phyloP scores from a whole-genome alignment of 2,888 invertebrate genomes.

The Brenthis hecate region DNA sequence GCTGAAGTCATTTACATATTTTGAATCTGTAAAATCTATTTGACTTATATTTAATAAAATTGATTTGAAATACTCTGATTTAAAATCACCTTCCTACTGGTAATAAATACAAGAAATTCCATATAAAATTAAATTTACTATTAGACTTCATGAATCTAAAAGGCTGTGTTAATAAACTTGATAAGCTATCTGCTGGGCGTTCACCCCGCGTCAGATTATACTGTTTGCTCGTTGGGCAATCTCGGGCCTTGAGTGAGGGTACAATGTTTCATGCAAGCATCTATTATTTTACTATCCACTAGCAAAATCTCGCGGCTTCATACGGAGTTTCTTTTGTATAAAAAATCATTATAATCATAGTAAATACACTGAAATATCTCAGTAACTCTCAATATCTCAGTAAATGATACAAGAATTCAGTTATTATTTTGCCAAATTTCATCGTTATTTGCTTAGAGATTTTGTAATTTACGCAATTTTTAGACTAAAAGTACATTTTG shows the following conservation, averaged over 20 bases:
- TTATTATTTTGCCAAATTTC: too few species aligned
- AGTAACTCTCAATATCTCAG: too few species aligned
- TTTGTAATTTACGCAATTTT: too few species aligned
- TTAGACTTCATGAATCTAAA: conserved; percentile 16
- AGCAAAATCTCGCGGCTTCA: background rate
- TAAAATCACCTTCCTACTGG: too few species aligned
- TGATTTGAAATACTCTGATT: too few species aligned
- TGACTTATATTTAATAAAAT: too few species aligned
- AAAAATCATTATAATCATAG: too few species aligned
- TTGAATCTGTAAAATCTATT: background rate
- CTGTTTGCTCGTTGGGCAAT: conserved; percentile 61
- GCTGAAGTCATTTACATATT: background rate
- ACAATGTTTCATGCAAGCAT: conserved; percentile 2
- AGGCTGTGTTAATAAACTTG: conserved; percentile 64
- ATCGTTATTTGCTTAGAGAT: too few species aligned
- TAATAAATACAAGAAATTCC: background rate
- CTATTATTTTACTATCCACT: background rate
- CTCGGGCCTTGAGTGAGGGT: conserved; percentile 46
- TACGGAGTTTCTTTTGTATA: too few species aligned
- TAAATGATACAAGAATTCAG: too few species aligned
- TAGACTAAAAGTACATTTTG: too few species aligned
- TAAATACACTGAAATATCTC: too few species aligned
- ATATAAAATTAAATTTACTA: conserved; percentile 5
- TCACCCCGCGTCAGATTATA: conserved; percentile 53
- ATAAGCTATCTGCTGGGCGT: conserved; percentile 62